These are phyloP conservation scores for Polypterus bichir DNA, from an alignment of 2,113 vertebrate species.

Conservation along the genomic window DNA sequence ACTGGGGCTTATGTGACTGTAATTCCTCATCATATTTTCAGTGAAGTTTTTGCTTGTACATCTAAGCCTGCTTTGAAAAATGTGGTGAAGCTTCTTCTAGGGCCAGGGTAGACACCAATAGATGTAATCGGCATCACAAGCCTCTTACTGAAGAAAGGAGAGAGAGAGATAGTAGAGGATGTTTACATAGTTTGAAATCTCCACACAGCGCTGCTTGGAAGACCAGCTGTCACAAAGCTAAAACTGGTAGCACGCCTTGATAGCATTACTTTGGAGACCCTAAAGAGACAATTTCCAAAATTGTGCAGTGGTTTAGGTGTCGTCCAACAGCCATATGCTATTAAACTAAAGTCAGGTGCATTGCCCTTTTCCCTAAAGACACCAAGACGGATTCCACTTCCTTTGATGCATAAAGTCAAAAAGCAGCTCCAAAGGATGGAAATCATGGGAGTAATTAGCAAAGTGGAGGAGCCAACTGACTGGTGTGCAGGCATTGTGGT, in stretches of 20 bases:
- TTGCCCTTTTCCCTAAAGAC: slow-evolving; percentile 7
- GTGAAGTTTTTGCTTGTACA: neutral
- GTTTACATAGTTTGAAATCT: neutral
- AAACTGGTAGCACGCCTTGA: slow-evolving; percentile 5
- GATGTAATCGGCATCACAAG: neutral
- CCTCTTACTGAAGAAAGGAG: neutral
- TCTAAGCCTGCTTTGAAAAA: neutral
- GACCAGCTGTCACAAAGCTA: neutral
- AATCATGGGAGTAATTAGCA: slow-evolving; percentile 5
- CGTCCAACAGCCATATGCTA: slow-evolving; percentile 8
- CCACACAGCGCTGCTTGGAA: neutral
- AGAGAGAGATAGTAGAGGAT: neutral
- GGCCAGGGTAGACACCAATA: neutral
- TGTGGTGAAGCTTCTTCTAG: slow-evolving; percentile 1
- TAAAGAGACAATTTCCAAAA: slow-evolving; percentile 4
- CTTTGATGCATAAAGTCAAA: slow-evolving; percentile 14
- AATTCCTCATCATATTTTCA: neutral
- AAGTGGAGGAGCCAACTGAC: slow-evolving; percentile 12
- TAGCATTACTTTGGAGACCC: neutral
- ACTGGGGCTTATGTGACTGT: slow-evolving; percentile 4
- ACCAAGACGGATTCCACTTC: slow-evolving; percentile 2
- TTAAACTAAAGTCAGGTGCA: slow-evolving; percentile 4
- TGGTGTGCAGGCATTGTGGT: slow-evolving; percentile 15
- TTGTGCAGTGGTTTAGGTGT: neutral
- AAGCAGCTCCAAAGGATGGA: slow-evolving; percentile 10